phyloP scores from a whole-genome alignment of 2,797 vertebrate species.

The Sebastes variabilis region DNA sequence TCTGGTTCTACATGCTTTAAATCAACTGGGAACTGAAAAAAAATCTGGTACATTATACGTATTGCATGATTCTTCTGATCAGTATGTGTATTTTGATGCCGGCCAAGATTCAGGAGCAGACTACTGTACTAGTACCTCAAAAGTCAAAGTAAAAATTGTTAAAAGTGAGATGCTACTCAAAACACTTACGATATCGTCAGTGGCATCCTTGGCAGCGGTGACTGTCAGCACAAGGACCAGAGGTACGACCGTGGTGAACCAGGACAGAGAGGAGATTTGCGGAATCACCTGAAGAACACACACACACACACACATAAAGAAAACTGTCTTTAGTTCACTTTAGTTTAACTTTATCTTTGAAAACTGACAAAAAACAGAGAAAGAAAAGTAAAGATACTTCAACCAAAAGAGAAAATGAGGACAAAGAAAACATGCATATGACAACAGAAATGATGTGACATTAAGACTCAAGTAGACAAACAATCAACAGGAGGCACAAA shows the following conservation, averaged over 20 bases:
- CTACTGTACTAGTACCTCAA: neutral
- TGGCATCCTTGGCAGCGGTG: constrained; percentile 94
- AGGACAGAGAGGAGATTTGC: constrained; percentile 91
- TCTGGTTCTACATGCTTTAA: neutral
- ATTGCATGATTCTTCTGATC: neutral
- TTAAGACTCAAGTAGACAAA: too few relatives aligned
- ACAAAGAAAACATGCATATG: neutral
- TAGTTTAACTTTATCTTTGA: neutral
- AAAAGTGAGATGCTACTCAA: neutral
- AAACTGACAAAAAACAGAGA: neutral
- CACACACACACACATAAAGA: constrained; percentile 23
- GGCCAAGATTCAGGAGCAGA: neutral
- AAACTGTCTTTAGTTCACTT: neutral
- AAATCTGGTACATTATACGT: neutral
- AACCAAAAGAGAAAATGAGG: neutral
- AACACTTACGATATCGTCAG: constrained; percentile 89
- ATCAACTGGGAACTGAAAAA: neutral
- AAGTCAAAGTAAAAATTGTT: neutral
- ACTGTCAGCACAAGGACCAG: constrained; percentile 90
- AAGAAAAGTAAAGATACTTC: neutral
- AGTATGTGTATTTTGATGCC: neutral
- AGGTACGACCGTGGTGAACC: constrained; percentile 95
- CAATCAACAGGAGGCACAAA: neutral
- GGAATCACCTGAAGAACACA: constrained; percentile 72
- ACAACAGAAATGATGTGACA: neutral